Evolutionary conservation across 2,797 vertebrate species (phyloP).

Genomic region (Forpus xanthops): DNA sequence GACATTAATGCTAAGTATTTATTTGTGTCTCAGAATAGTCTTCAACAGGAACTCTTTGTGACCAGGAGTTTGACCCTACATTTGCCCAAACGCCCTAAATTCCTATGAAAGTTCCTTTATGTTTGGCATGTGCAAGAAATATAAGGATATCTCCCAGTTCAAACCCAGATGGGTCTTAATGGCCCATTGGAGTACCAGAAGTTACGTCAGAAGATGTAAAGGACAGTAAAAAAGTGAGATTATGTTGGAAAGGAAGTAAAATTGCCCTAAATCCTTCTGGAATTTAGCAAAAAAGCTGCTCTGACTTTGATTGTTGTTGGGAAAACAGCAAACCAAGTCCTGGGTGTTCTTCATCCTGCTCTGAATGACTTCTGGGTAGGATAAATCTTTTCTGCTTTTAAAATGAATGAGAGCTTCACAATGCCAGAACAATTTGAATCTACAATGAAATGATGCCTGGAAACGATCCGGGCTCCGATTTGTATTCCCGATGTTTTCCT

Average conservation of each 20-base stretch:
- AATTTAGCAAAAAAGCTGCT: background rate
- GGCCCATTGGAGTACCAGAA: background rate
- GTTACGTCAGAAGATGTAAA: background rate
- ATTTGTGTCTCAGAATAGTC: background rate
- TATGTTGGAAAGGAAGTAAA: background rate
- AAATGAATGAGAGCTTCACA: slow-evolving; percentile 27
- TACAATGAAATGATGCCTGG: background rate
- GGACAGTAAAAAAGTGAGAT: background rate
- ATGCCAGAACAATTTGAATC: background rate
- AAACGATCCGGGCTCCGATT: background rate
- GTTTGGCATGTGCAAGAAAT: background rate
- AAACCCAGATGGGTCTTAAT: background rate
- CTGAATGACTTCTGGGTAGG: background rate
- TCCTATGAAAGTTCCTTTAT: background rate
- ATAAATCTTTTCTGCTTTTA: slow-evolving; percentile 21
- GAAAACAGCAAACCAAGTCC: background rate
- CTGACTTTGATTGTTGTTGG: background rate
- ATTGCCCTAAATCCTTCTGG: background rate
- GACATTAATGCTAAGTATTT: background rate
- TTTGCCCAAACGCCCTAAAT: background rate
- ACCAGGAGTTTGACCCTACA: background rate
- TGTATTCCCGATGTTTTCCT: background rate
- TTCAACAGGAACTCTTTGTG: background rate
- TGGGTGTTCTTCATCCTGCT: background rate
- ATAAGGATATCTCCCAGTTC: background rate